Percentiles rank a stretch among this genome's conserved stretches.
Evolutionary conservation across 2,113 vertebrate species (phyloP).

Genomic region (Apistogramma diplotaenia): DNA sequence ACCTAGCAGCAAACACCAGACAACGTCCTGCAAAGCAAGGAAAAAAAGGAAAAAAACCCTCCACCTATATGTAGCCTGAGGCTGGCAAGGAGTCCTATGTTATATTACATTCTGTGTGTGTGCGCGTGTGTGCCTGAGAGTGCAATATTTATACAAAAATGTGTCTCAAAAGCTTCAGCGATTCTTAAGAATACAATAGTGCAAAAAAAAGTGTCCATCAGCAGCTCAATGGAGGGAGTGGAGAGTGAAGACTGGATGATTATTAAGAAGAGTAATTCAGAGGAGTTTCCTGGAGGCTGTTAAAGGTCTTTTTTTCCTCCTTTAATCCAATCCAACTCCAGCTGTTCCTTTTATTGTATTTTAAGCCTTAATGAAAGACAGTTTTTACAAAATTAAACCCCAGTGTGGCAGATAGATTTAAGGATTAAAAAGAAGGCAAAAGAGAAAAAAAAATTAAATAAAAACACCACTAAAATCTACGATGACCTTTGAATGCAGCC

Average conservation of each 20-base stretch:
- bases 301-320: background rate
- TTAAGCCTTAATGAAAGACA: background rate
- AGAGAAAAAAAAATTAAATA: background rate
- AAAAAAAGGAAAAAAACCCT: background rate
- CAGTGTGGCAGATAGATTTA: background rate
- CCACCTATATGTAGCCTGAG: conserved; percentile 10
- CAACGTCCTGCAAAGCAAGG: conserved; percentile 11
- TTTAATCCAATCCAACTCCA: background rate
- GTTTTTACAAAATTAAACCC: background rate
- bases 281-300: background rate
- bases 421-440: background rate
- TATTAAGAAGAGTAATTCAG: background rate
- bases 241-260: background rate
- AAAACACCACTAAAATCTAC: background rate
- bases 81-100: conserved; percentile 22
- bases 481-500: conserved; percentile 29
- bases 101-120: conserved; percentile 44
- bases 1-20: conserved; percentile 72
- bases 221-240: background rate
- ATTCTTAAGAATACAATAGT: background rate
- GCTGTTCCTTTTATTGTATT: background rate
- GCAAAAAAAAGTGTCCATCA: background rate
- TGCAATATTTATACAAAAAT: conserved; percentile 34
- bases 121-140: background rate
- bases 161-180: background rate